A percentile compares a stretch with the other conserved stretches of the same genome.
phyloP scores from a whole-genome alignment of 2,113 vertebrate species.

The Delphinus delphis region DNA sequence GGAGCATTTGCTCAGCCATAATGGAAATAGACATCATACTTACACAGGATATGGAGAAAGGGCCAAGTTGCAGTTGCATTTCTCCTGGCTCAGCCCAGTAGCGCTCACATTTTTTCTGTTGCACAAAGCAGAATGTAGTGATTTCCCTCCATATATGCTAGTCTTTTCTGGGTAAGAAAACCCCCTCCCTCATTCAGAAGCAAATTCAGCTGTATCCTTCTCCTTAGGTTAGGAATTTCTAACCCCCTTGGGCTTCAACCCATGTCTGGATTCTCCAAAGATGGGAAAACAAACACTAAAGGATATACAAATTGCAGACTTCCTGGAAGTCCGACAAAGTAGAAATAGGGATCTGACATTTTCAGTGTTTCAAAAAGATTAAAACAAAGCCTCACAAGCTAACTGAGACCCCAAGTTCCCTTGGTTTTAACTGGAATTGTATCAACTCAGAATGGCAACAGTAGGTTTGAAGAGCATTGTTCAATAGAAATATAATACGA shows the following conservation, averaged over 20 bases:
- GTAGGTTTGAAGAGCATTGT: not conserved
- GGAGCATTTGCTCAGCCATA: not conserved
- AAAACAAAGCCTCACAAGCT: not conserved
- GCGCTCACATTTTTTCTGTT: slow-evolving; percentile 96
- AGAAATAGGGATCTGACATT: not conserved
- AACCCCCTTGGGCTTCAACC: not conserved
- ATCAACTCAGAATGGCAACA: not conserved
- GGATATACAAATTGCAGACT: not conserved
- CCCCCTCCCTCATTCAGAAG: not conserved
- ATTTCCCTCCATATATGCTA: slow-evolving; percentile 24
- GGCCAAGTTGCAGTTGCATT: slow-evolving; percentile 82
- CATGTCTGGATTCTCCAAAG: not conserved
- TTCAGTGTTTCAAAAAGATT: slow-evolving; percentile 6
- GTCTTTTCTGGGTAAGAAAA: not conserved
- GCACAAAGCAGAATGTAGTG: slow-evolving; percentile 68
- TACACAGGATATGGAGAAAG: slow-evolving; percentile 92
- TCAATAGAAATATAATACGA: not conserved
- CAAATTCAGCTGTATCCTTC: not conserved
- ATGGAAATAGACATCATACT: slow-evolving; percentile 79
- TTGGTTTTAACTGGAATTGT: not conserved
- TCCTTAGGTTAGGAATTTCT: not conserved
- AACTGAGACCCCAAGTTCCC: not conserved
- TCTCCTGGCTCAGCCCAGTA: slow-evolving; percentile 90
- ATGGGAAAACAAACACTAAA: slow-evolving; percentile 1
- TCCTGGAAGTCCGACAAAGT: slow-evolving; percentile 8